phyloP scores from a whole-genome alignment of 2,888 invertebrate species.

The Tinea pellionella region DNA sequence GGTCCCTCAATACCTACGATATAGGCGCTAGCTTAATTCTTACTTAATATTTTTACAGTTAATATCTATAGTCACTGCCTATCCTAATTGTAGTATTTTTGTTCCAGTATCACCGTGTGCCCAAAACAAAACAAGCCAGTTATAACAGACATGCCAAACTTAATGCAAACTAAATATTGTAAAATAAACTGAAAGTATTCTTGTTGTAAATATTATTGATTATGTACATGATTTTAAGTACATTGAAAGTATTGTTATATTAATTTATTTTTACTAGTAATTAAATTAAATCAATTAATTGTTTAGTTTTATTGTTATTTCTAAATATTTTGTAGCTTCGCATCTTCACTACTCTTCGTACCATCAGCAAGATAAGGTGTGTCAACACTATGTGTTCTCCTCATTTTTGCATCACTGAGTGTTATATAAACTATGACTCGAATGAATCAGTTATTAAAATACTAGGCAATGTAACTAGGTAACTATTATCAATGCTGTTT shows the following conservation, averaged over 20 bases:
- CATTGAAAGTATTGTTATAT: conserved; percentile 37
- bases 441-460: too few relatives aligned
- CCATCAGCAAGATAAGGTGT: too few relatives aligned
- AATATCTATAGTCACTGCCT: neutral
- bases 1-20: too few relatives aligned
- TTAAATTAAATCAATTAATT: neutral
- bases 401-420: too few relatives aligned
- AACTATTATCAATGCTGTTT: too few relatives aligned
- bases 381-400: too few relatives aligned
- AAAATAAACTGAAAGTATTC: conserved; percentile 20
- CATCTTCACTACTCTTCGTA: too few relatives aligned
- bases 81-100: conserved; percentile 17
- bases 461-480: too few relatives aligned
- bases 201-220: neutral
- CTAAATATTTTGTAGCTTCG: too few relatives aligned
- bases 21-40: too few relatives aligned
- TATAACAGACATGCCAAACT: conserved; percentile 71
- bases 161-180: conserved; percentile 58
- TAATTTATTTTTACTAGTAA: conserved; percentile 25
- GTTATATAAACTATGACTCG: too few relatives aligned
- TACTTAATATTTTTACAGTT: too few relatives aligned
- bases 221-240: neutral
- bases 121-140: conserved; percentile 74
- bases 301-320: neutral
- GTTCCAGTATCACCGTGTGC: conserved; percentile 76